Percentiles rank a stretch among this genome's conserved stretches.
Evolutionary conservation across 1,140 invertebrate genomes (phyloP).

Genomic region (Pomacea maculata): DNA sequence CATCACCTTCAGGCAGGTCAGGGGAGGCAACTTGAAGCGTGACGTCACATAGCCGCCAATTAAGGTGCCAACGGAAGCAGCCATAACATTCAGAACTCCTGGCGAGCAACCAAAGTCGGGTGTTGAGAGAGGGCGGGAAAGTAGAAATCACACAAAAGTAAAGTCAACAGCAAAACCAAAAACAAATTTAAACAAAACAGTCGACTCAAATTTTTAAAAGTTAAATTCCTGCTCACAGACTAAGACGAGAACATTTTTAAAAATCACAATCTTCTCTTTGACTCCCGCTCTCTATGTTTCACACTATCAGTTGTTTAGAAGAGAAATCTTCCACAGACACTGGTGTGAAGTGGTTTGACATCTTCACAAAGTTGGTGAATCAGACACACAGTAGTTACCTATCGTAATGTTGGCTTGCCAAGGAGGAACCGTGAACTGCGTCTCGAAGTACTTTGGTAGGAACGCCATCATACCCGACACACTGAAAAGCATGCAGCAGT

Average conservation of each 20-base stretch:
- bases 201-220: too few relatives aligned
- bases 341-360: too few relatives aligned
- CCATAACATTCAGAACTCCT: background rate
- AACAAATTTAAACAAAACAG: background rate
- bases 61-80: conserved; percentile 34
- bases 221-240: too few relatives aligned
- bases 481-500: conserved; percentile 1
- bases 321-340: too few relatives aligned
- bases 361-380: too few relatives aligned
- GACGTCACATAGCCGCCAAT: conserved; percentile 42
- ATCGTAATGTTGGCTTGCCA: conserved; percentile 28
- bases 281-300: too few relatives aligned
- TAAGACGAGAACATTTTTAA: too few relatives aligned
- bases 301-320: too few relatives aligned
- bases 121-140: background rate
- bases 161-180: background rate
- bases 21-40: conserved; percentile 40
- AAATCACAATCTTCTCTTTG: too few relatives aligned
- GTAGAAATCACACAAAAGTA: background rate
- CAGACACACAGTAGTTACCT: conserved; percentile 6
- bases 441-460: conserved; percentile 31
- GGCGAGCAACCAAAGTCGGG: background rate
- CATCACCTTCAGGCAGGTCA: conserved; percentile 30
- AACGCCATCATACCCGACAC: conserved; percentile 24
- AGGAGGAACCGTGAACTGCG: conserved; percentile 20